Evolutionary conservation across 2,888 invertebrate species (phyloP), one percentile per base, ranked within the genome.

Genomic region (Ophioninae sp.): DNA sequence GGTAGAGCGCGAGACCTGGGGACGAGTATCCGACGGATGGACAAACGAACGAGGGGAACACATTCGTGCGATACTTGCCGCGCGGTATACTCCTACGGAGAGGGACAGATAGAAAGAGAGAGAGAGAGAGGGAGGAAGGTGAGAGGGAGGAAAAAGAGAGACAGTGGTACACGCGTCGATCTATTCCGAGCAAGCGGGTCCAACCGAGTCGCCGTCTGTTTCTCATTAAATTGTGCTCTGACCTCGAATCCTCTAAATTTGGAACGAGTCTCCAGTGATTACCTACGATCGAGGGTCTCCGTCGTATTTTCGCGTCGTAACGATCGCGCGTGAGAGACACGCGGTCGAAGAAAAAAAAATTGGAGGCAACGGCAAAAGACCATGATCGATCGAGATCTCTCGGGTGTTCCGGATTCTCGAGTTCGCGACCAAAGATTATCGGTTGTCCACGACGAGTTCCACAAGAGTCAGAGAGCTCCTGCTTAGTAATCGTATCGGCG

Each of bases 211-310:
- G 89, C 88, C 91, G 92, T 92, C 92, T 92, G 92, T 91, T 92
- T 91, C 92, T 92, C 92, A 91, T 92, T 92, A 92, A 91, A 92
- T 91, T 90, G 90, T 90, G 89, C 88, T 90, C 89, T 89, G 90
- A 91, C 91, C 92, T 91, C 92, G 91, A 91, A 92, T 91, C 89
- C 89, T 90, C 92, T 91, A 92, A 91, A 91, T 92, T 92, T 91
- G 90, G 91, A 91, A 90, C 90, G 87, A n/a, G 91, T 90, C 90
- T 87, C 88, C 88, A 87, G 83, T 89, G 89, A 91, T 91, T 91
- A 91, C 88, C 87, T 87, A 87, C 86, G 88, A 86, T 86, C 85
- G 85, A 76, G 82, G 81, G 71, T 85, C 73, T 68, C 77, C 63
- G 61, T 68, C 81, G 59, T 81, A 71, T 79, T 82, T 64, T 75